A percentile compares a stretch with the other conserved stretches of the same genome.
Evolutionary conservation across 2,797 vertebrate species (phyloP).

Genomic region (Syndactyla subalaris): DNA sequence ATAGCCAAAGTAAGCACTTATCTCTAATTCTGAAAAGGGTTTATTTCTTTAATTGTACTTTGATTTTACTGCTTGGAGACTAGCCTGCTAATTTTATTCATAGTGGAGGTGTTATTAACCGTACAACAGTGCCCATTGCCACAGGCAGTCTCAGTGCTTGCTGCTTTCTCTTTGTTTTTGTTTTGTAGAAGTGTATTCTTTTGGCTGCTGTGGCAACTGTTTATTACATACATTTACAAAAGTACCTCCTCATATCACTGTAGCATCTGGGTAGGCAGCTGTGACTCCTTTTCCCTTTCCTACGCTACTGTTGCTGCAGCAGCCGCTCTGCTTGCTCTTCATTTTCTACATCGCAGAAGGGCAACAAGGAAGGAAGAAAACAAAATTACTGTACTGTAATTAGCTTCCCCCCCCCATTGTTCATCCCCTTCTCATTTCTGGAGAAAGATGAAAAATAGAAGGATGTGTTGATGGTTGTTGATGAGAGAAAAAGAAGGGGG

Average conservation of each 20-base stretch:
- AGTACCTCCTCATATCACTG: conserved; percentile 22
- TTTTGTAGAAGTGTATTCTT: conserved; percentile 38
- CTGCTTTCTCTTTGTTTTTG: conserved; percentile 19
- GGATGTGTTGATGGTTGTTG: neutral
- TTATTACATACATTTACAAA: conserved; percentile 61
- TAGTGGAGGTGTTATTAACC: conserved; percentile 39
- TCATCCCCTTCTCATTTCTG: neutral
- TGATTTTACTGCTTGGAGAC: conserved; percentile 31
- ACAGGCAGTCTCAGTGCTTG: neutral
- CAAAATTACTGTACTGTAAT: neutral
- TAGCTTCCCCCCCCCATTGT: neutral
- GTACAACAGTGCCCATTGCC: conserved; percentile 33
- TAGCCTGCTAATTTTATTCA: conserved; percentile 42
- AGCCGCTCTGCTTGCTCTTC: neutral
- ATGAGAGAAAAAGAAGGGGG: neutral
- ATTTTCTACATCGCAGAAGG: neutral
- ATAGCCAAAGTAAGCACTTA: neutral
- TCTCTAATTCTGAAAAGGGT: neutral
- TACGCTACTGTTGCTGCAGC: neutral
- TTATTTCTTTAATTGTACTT: conserved; percentile 46
- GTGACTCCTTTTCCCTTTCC: conserved; percentile 7
- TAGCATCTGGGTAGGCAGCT: conserved; percentile 52
- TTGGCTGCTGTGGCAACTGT: conserved; percentile 64
- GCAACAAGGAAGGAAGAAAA: neutral
- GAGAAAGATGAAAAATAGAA: neutral